Evolutionary conservation across 2,797 vertebrate species (phyloP).

Genomic region (Malacoraja senta): DNA sequence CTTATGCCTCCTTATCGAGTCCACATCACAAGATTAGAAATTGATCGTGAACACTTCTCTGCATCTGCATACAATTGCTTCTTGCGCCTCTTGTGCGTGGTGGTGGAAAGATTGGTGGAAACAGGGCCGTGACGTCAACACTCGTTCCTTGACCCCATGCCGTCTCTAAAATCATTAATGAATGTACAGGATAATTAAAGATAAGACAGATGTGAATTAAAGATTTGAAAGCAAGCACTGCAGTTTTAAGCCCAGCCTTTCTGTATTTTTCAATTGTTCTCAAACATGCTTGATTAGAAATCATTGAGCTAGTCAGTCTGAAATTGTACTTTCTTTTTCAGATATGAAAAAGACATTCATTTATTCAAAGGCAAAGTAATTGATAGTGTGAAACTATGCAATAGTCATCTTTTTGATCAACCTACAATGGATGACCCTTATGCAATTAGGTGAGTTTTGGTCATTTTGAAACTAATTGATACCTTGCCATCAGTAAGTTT

Average conservation of each 20-base stretch:
- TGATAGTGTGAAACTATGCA: constrained; percentile 89
- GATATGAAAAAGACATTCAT: constrained; percentile 91
- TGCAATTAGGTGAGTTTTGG: constrained; percentile 78
- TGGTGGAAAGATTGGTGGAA: no score
- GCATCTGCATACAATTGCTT: no score
- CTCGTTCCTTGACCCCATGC: no score
- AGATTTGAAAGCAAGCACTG: not conserved
- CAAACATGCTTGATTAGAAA: not conserved
- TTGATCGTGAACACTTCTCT: no score
- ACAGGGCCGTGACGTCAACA: no score
- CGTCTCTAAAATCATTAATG: not conserved
- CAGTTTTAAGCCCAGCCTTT: not conserved
- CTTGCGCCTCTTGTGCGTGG: no score
- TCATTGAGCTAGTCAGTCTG: not conserved
- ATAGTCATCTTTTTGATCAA: constrained; percentile 89
- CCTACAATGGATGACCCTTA: constrained; percentile 95
- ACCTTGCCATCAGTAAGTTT: not conserved
- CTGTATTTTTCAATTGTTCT: not conserved
- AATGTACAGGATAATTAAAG: not conserved
- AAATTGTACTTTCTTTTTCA: constrained; percentile 47
- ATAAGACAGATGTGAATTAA: constrained; percentile 38
- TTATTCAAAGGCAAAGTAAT: constrained; percentile 96
- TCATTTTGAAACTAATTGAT: not conserved
- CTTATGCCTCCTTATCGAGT: not conserved
- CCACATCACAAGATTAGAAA: no score